Conservation (phyloP, 2,113 vertebrate genomes). For the Labeo catla region DNA sequence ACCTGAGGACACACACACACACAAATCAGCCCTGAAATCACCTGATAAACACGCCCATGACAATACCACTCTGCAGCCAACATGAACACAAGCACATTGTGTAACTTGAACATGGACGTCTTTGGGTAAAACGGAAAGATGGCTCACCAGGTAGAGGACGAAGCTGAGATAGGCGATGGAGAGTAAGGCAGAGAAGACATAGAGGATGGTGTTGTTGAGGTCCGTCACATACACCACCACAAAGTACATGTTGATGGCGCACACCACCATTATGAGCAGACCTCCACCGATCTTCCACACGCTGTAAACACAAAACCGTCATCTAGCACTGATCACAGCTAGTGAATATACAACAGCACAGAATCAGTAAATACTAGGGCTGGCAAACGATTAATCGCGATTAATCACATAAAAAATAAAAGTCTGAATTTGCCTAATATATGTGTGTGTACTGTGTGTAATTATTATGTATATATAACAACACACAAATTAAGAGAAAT, state of each 20-base stretch:
- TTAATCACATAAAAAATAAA: too few species aligned
- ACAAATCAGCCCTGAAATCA: background rate
- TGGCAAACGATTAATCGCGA: too few species aligned
- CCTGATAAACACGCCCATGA: too few species aligned
- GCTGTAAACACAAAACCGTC: conserved; percentile 68
- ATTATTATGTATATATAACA: too few species aligned
- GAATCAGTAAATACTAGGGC: too few species aligned
- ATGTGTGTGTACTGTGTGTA: too few species aligned
- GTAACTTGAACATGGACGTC: too few species aligned
- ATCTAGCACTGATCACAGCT: background rate
- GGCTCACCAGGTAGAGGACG: conserved; percentile 89
- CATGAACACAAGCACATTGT: background rate
- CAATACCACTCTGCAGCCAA: too few species aligned
- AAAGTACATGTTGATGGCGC: conserved; percentile 94
- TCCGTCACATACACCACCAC: conserved; percentile 87
- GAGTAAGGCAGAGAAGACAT: conserved; percentile 81
- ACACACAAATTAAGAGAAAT: too few species aligned
- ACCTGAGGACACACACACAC: conserved; percentile 66
- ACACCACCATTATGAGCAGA: conserved; percentile 83
- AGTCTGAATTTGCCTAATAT: too few species aligned
- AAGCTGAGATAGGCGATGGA: conserved; percentile 87
- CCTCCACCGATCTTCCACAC: conserved; percentile 87
- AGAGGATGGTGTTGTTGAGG: conserved; percentile 80
- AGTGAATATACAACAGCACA: too few species aligned
- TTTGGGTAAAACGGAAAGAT: background rate